Conservation (phyloP, 2,888 invertebrate species). For the Erebia ligea region DNA sequence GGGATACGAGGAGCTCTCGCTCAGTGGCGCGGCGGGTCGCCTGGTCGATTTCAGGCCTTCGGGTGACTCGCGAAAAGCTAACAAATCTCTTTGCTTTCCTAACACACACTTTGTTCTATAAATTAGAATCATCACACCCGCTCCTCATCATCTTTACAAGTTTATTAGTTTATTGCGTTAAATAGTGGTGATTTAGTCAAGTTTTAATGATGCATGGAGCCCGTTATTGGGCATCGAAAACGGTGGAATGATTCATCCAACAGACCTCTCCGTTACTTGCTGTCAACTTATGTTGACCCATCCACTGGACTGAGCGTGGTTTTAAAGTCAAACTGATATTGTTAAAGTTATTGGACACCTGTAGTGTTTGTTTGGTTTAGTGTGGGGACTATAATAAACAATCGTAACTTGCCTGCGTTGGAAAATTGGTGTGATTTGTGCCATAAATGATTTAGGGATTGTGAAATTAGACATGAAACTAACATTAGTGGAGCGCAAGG, state of each 20-base stretch:
- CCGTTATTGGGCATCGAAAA: constrained; percentile 26
- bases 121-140: background rate
- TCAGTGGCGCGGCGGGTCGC: constrained; percentile 80
- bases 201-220: constrained; percentile 25
- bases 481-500: constrained; percentile 14
- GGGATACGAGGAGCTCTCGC: constrained; percentile 64
- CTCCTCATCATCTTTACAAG: background rate
- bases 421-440: constrained; percentile 15
- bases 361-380: constrained; percentile 13
- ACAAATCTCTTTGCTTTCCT: constrained; percentile 39
- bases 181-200: background rate
- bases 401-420: background rate
- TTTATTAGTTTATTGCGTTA: background rate
- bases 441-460: constrained; percentile 11
- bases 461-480: constrained; percentile 15
- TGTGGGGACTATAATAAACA: constrained; percentile 5
- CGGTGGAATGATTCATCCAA: constrained; percentile 36
- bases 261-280: constrained; percentile 23
- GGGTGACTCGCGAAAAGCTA: constrained; percentile 64
- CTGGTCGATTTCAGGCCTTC: constrained; percentile 78
- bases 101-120: constrained; percentile 6
- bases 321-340: constrained; percentile 16
- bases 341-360: constrained; percentile 15
- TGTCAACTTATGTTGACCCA: constrained; percentile 27
- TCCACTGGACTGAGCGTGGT: background rate